Percentiles rank a stretch among this genome's conserved stretches.
Evolutionary conservation across 2,113 vertebrate genomes (phyloP).

Genomic region (Benitochromis conjunctus): DNA sequence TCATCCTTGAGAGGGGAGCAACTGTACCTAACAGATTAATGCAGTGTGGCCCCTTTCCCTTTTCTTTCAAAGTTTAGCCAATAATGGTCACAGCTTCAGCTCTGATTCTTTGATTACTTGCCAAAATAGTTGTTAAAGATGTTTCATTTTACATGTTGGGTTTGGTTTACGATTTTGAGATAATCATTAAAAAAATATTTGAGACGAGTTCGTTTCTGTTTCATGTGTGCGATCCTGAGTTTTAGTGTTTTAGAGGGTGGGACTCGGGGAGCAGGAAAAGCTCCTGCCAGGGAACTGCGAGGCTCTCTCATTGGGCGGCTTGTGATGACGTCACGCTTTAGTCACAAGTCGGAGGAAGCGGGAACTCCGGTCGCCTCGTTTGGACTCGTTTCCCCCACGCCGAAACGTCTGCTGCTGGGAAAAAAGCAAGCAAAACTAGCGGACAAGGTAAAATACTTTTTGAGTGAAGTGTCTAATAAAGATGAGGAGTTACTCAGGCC

Average conservation of each 20-base stretch:
- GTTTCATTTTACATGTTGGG: constrained; percentile 17
- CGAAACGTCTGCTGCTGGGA: not conserved
- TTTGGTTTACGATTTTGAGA: constrained; percentile 34
- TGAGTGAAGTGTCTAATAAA: not conserved
- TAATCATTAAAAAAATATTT: constrained; percentile 43
- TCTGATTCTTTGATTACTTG: constrained; percentile 33
- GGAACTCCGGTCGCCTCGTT: constrained; percentile 3
- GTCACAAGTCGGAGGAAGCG: constrained; percentile 34
- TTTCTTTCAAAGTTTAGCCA: not conserved
- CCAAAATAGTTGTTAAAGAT: constrained; percentile 30
- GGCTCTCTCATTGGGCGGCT: not conserved
- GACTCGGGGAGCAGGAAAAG: not conserved
- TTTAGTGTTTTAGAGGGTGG: not conserved
- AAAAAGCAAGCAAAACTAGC: constrained; percentile 1
- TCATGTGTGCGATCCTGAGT: not conserved
- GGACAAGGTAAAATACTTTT: not conserved
- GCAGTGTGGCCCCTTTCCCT: not conserved
- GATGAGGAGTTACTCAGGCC: rapidly evolving
- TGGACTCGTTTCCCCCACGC: constrained; percentile 5
- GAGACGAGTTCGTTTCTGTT: not conserved
- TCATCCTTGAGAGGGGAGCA: not conserved
- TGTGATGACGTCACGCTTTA: not conserved
- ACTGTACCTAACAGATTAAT: not conserved
- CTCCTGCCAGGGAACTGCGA: not conserved
- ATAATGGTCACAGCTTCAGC: not conserved